Base-by-base conservation (phyloP, 2,888 invertebrate species). In the Diogma glabrata region DNA sequence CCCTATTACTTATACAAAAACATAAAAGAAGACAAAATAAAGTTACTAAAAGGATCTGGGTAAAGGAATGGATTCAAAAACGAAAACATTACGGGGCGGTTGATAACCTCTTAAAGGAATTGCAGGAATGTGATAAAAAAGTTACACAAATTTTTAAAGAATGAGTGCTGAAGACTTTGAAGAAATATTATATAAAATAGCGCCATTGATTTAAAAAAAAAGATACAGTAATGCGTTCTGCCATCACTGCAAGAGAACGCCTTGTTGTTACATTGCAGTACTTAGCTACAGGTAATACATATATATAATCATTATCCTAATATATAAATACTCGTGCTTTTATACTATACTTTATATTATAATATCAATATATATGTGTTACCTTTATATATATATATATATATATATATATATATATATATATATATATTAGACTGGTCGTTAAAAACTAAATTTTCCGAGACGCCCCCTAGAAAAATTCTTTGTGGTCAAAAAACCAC, bases 151-250 rank as follows among this genome's bases (percentile, higher is more conserved):
- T n/a, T n/a, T n/a, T n/a, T n/a, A n/a, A n/a, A n/a, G 43, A 43
- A 43, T 43, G 43, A 19, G 19, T 17, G 43, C 43, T 19, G 19
- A 43, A 43, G 43, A 43, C 10, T 43, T 43, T 43, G 43, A 43
- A 12, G 17, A 20, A 19, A 17, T 43, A 43, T 43, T 43, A 43
- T 19, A 43, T 43, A 43, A 17, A 43, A 43, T 43, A 19, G 43
- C 19, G 22, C 19, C 17, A n/a, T 19, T 19, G 17, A 43, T 43
- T 5, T 19, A n/a, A 43, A 43, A 43, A 43, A 20, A 43, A n/a
- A n/a, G n/a, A 43, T 17, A 43, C 22, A 43, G 17, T 17, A n/a
- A 43, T 43, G 43, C 17, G 43, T 19, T 20, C 17, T 19, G 43
- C 43, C 17, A 43, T 43, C 22, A 17, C 43, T 19, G 17, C 43